Evolutionary conservation across 2,888 invertebrate species (phyloP), one percentile per base, ranked within the genome.

Genomic region (Sarcophaga subvicina): DNA sequence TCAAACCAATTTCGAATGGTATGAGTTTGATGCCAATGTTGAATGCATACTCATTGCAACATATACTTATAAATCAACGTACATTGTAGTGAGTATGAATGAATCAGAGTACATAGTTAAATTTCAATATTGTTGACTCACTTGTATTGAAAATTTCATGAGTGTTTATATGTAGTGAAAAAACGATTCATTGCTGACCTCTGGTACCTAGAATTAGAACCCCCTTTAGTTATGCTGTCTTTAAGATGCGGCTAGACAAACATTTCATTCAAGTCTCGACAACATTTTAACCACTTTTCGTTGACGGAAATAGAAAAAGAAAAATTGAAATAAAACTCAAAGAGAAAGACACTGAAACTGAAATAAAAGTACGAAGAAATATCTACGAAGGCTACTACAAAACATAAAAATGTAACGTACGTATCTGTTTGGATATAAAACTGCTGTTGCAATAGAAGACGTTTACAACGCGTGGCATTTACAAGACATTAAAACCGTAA

Each of bases 381-480:
- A 25, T 63, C 10, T 71, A 64, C 27, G 25, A 49, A n/a, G 37
- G 62, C 20, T 62, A 62, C 62, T 72, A 63, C 54, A 49, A 45
- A 49, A 67, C 47, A 67, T 67, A 62, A 84, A 6, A 37, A 14
- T 49, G 49, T 14, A 49, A 76, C 60, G 22, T 20, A 80, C 71
- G 66, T 80, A 76, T 84, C 66, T 67, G 37, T 60, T 60, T 66
- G 66, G 49, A 62, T 64, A 80, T 76, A 60, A 77, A 78, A 84
- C 49, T 78, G 66, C 49, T 78, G 66, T 37, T 78, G 66, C 37
- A 66, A 79, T 76, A 47, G 78, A 71, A 84, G 75, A 84, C 81
- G 81, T 84, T 87, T 84, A 84, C 79, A 84, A 79, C 84, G 87
- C 84, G 84, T 87, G 87, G 81, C 87, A 87, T 84, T 87, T 87